Evolutionary conservation across 2,797 vertebrate species (phyloP), one percentile per base, ranked within the genome.

Genomic region (Sciaenops ocellatus): DNA sequence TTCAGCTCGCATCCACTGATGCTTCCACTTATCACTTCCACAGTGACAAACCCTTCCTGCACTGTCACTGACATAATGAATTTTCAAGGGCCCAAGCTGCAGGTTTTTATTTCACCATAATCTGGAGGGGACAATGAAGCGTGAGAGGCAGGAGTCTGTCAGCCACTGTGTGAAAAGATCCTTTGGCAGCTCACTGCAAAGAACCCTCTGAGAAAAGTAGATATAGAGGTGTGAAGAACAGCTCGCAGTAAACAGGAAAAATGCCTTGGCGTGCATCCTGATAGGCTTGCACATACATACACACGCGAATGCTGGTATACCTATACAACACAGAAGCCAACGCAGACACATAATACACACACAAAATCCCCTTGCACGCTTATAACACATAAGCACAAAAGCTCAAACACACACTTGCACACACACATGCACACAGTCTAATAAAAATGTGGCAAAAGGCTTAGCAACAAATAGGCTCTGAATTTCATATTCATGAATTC

Each of bases 401-500:
- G 51, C 74, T 11, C 76, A 75, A 57, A 76, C 76, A 80, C 68
- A 78, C 84, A 84, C 60, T 60, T 65, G 50, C 63, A 51, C 4
- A 6, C 70, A 79, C 67, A 18, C 70, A 76, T 16, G 24, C 71
- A 76, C 62, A 63, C 65, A 64, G n/a, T 61, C 87, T 89, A 91
- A 92, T 90, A 90, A 92, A 92, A 90, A 85, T 75, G 86, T 86
- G 88, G 83, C 79, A 80, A 86, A 86, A 89, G 85, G 89, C 90
- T 93, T 90, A 91, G 86, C 84, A 89, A 89, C 89, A 93, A 94
- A 94, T 87, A 88, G 78, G 69, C 79, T 86, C 89, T 56, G 85
- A 80, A 94, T 92, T 91, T 92, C 80, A 86, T 90, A 93, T 94
- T 93, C 90, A 93, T 93, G 80, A 91, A 93, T 92, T 90, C 93